Percentiles rank a stretch among this genome's conserved stretches.
Evolutionary conservation across 2,888 invertebrate species (phyloP).

Genomic region (Cordylochernes scorpioides): DNA sequence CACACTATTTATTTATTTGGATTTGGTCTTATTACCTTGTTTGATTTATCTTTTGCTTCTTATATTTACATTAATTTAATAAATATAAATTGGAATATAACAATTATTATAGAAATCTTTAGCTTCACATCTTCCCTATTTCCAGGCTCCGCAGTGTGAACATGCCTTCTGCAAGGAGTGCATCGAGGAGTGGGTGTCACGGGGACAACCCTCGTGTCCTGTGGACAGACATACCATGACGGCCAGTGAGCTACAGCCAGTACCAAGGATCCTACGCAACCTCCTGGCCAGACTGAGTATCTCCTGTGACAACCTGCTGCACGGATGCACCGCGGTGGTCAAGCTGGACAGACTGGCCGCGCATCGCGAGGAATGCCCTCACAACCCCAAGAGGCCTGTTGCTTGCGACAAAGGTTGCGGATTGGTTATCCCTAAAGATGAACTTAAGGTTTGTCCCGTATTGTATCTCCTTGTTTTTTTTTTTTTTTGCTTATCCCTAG

Average conservation of each 20-base stretch:
- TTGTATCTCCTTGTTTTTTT: too few species aligned
- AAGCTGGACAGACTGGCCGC: constrained; percentile 57
- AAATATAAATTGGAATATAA: too few species aligned
- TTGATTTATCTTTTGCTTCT: too few species aligned
- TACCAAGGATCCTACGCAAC: constrained; percentile 75
- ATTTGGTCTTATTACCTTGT: too few species aligned
- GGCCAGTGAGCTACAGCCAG: constrained; percentile 47
- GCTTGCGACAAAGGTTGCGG: constrained; percentile 83
- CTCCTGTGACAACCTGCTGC: constrained; percentile 62
- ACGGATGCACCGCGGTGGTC: constrained; percentile 55
- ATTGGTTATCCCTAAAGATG: constrained; percentile 76
- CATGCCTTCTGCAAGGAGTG: constrained; percentile 79
- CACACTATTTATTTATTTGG: too few species aligned
- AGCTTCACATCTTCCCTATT: too few species aligned
- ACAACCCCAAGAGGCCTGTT: constrained; percentile 74
- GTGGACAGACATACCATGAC: constrained; percentile 73
- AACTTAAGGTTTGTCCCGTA: constrained; percentile 36
- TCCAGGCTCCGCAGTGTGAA: constrained; percentile 71
- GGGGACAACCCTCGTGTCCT: constrained; percentile 79
- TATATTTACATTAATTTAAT: too few species aligned
- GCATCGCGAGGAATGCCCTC: constrained; percentile 71
- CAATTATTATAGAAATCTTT: too few species aligned
- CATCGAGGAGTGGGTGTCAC: constrained; percentile 78
- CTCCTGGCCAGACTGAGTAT: constrained; percentile 62
- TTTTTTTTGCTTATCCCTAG: too few species aligned